Evolutionary conservation across 23 tunicate species (phyloP), one percentile per base, ranked within the genome.

Genomic region (Halocynthia aurantium): DNA sequence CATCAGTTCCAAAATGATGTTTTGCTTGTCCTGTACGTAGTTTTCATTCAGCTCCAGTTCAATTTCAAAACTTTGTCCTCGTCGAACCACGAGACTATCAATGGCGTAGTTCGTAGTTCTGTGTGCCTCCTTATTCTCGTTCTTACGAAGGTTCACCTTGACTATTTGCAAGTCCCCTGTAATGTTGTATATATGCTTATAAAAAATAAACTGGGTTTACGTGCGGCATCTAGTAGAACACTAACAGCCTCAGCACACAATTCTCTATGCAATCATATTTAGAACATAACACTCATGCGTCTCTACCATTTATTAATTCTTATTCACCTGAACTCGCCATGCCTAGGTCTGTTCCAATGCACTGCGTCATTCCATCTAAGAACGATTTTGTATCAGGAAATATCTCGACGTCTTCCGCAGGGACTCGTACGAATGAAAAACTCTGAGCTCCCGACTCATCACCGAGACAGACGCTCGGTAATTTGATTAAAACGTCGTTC

Each of bases 51-150:
- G 57, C 31, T 52, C 56, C 8, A 74, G 8, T 8, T 20, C 55
- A 15, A 74, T 74, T 8, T 74, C 78, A 55, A 74, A 74, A 62
- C 44, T 19, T 31, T 74, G 78, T 55, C 78, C 78, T 53, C 78
- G 54, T 13, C 78, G 55, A 12, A 74, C n/a, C 19, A 74, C 22
- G 10, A 74, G 62, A 20, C 22, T 13, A 15, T 55, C 21, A 55
- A 13, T 17, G 22, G 78, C 19, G 21, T 50, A 74, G 4, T 74
- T 6, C 9, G 5, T 13, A 8, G 78, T 55, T n/a, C 78, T 62
- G 19, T 74, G 78, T 0, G 18, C 67, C 19, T 52, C 57, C 19
- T 17, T 2, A 53, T 74, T 74, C 13, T 74, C 64, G n/a, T 52
- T 50, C 22, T 8, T n/a, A 5, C 5, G 19, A 53, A 74, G n/a